Conservation (phyloP, 2,797 vertebrate genomes). For the Scyliorhinus canicula region DNA sequence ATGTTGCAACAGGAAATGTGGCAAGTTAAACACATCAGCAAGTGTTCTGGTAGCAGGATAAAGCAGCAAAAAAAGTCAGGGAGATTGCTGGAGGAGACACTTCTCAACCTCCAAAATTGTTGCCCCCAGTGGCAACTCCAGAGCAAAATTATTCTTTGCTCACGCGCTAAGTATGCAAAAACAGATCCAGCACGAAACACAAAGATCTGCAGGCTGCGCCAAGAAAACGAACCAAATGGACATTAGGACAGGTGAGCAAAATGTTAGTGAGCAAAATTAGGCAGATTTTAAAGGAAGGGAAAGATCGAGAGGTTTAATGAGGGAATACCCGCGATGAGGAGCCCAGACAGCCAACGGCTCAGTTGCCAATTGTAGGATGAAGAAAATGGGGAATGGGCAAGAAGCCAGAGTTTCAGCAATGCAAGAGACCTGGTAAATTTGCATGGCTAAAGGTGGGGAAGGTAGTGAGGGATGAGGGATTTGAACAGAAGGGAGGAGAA, state of each 20-base stretch:
- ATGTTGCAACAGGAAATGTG: background rate
- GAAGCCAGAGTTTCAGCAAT: background rate
- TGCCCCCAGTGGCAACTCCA: background rate
- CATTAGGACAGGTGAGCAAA: background rate
- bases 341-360: background rate
- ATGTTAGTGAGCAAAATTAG: background rate
- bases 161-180: background rate
- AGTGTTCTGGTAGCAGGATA: background rate
- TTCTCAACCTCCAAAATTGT: background rate
- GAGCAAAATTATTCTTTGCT: background rate
- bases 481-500: background rate
- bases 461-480: background rate
- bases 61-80: background rate
- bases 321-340: background rate
- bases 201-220: background rate
- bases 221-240: background rate
- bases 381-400: background rate
- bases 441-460: background rate
- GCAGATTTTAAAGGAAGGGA: background rate
- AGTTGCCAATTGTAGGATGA: background rate
- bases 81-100: background rate
- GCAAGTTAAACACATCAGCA: background rate
- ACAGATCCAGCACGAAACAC: background rate
- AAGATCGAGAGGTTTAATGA: background rate
- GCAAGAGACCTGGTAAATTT: background rate